Evolutionary conservation across 2,888 invertebrate species (phyloP), one percentile per base, ranked within the genome.

Genomic region (Epinotia brunnichana): DNA sequence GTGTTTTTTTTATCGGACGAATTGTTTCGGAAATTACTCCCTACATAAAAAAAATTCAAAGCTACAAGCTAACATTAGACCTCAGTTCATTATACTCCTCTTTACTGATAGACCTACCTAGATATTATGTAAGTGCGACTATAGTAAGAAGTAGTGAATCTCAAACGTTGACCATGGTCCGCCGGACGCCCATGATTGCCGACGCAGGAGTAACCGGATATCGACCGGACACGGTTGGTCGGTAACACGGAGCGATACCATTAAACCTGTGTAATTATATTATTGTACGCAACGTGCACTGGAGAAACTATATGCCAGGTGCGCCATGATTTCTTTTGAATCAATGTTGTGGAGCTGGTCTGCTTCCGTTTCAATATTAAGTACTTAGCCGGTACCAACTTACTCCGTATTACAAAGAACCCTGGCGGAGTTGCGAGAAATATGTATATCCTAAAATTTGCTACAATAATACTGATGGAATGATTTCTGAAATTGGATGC

Each of bases 171-270:
- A 24, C 61, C 56, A 48, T 67, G 72, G 57, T 63, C 63, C 62
- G 68, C 57, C 63, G 68, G 69, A 73, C 39, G 61, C 24, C 54
- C 67, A 51, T 66, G 60, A 71, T 72, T 69, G 59, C 19, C 48
- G 68, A 35, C 44, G 51, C 68, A 69, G 44, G 60, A 66, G 69
- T 59, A 56, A 62, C 72, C 73, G 73, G 73, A 73, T 63, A 73
- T 63, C 73, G 62, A 48, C 48, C 63, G 69, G 73, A 69, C 69
- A 73, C 69, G 68, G 62, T 63, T 69, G 62, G 60, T 59, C 68
- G 73, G 57, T 57, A 69, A 39, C 51, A 62, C 17, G 13, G 15
- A 13, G 24, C 41, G 53, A 10, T 66, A 24, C 60, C 41, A 62
- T 69, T 70, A 60, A 29, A 61, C 44, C n/a, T 48, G 15, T 60